Percentiles rank a stretch among this genome's conserved stretches.
These are phyloP conservation scores for Plebejus anna DNA, from an alignment of 2,888 invertebrate species.

Conservation along the genomic window DNA sequence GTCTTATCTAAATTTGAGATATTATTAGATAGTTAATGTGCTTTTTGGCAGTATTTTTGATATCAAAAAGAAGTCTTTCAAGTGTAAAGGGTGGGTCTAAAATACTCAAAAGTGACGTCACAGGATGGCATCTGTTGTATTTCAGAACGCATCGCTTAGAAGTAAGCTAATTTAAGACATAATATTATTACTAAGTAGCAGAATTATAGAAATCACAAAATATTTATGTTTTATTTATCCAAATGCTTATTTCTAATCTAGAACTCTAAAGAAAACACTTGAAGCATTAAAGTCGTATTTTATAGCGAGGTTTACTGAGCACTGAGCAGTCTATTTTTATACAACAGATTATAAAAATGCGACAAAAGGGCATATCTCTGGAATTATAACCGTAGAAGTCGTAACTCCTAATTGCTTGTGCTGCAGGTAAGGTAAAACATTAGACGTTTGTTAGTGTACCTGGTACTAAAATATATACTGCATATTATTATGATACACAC, in stretches of 20 bases:
- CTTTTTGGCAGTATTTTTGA: constrained; percentile 18
- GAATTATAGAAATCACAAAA: background rate
- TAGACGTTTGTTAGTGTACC: no score
- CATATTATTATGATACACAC: no score
- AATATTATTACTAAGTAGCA: background rate
- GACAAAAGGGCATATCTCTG: background rate
- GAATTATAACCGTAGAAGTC: background rate
- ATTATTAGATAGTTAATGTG: background rate
- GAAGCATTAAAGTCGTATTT: no score
- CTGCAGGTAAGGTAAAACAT: no score
- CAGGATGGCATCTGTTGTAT: background rate
- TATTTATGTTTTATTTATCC: background rate
- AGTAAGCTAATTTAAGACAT: background rate
- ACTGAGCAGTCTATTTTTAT: background rate
- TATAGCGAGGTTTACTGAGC: no score
- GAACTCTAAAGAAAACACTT: no score
- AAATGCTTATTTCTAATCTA: no score
- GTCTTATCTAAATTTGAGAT: constrained; percentile 22
- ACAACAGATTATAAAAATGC: background rate
- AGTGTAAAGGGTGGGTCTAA: background rate
- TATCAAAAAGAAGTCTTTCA: background rate
- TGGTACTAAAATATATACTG: no score
- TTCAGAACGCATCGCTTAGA: background rate
- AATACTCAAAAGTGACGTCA: background rate
- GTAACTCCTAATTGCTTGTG: no score